phyloP scores from a whole-genome alignment of 2,888 invertebrate genomes.

The Macrosoma leucophasiata region DNA sequence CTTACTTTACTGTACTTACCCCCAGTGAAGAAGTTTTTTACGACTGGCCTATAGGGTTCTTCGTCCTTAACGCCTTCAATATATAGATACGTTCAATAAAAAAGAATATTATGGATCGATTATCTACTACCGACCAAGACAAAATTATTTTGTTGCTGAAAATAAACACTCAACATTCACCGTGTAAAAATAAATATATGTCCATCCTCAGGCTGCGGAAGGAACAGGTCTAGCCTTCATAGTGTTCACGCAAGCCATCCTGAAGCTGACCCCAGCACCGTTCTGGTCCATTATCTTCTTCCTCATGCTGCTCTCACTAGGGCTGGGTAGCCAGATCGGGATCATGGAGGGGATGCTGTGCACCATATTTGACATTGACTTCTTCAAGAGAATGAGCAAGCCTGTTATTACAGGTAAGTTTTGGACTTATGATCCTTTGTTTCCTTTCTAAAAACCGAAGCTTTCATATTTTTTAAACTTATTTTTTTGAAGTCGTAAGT shows the following conservation, averaged over 20 bases:
- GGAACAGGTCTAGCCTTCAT: slow-evolving; percentile 97
- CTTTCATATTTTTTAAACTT: not conserved
- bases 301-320: slow-evolving; percentile 94
- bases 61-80: no score
- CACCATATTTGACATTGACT: slow-evolving; percentile 94
- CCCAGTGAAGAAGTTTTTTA: no score
- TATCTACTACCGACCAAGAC: no score
- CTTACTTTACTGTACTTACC: no score
- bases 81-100: no score
- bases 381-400: slow-evolving; percentile 92
- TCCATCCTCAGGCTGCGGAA: slow-evolving; percentile 87
- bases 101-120: no score
- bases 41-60: no score
- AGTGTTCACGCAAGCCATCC: slow-evolving; percentile 97
- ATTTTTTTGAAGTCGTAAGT: not conserved
- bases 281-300: slow-evolving; percentile 98
- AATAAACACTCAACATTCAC: no score
- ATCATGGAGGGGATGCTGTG: slow-evolving; percentile 97
- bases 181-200: no score
- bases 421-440: no score
- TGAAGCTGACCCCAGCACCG: slow-evolving; percentile 93
- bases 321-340: slow-evolving; percentile 96
- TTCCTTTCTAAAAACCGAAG: not conserved
- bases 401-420: slow-evolving; percentile 87
- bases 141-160: no score